These are phyloP conservation scores for Chloromyia formosa DNA, from an alignment of 2,888 invertebrate species.

Conservation along the genomic window DNA sequence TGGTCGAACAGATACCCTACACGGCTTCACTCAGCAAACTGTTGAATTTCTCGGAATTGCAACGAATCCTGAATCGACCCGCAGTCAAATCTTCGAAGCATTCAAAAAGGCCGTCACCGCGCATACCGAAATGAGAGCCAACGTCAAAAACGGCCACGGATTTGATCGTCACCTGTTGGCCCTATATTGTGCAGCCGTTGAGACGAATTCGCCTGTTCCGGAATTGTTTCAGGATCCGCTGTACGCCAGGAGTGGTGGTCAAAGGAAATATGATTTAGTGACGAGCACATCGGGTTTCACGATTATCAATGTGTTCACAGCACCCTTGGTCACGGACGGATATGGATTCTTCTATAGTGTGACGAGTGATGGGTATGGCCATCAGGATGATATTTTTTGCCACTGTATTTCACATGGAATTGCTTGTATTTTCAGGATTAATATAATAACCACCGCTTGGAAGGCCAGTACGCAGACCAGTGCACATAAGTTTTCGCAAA, in stretches of 20 bases:
- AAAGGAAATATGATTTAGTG: constrained; percentile 71
- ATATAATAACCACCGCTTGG: constrained; percentile 60
- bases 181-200: constrained; percentile 66
- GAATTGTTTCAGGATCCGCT: constrained; percentile 67
- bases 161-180: constrained; percentile 71
- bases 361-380: constrained; percentile 61
- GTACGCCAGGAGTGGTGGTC: constrained; percentile 69
- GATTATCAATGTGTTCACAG: constrained; percentile 67
- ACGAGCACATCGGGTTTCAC: constrained; percentile 71
- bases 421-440: constrained; percentile 57
- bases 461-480: constrained; percentile 62
- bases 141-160: constrained; percentile 66
- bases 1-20: constrained; percentile 72
- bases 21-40: constrained; percentile 68
- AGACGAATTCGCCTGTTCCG: constrained; percentile 65
- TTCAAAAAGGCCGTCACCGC: constrained; percentile 66
- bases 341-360: constrained; percentile 72
- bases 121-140: constrained; percentile 67
- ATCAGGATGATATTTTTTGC: too few relatives aligned
- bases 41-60: constrained; percentile 62
- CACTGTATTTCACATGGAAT: too few relatives aligned
- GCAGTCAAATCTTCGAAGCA: constrained; percentile 55
- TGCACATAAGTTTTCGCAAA: constrained; percentile 59
- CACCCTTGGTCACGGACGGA: constrained; percentile 71
- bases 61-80: constrained; percentile 53